A percentile compares a stretch with the other conserved stretches of the same genome.
Conservation (phyloP, 2,797 vertebrate genomes). For the Pangasius djambal region DNA sequence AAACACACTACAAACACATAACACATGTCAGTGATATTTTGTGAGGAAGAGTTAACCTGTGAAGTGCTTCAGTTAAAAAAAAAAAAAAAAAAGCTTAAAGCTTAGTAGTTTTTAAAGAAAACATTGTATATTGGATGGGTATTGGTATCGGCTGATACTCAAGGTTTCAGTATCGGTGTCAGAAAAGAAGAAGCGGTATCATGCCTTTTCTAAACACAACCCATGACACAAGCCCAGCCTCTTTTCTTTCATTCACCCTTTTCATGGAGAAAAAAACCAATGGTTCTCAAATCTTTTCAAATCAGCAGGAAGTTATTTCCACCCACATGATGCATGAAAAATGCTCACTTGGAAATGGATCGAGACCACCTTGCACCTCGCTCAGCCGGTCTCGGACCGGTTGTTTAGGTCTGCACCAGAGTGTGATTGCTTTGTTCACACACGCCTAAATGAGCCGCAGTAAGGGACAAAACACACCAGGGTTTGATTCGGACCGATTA, state of each 20-base stretch:
- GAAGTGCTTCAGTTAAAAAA: neutral
- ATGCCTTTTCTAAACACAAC: neutral
- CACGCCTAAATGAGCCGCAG: neutral
- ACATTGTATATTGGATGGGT: neutral
- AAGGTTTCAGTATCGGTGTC: neutral
- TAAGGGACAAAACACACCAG: neutral
- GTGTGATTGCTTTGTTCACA: neutral
- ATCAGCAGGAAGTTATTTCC: constrained; percentile 11
- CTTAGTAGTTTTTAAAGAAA: neutral
- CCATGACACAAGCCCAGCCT: neutral
- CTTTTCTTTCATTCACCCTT: neutral
- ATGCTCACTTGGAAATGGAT: neutral
- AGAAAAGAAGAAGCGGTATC: neutral
- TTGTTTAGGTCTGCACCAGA: neutral
- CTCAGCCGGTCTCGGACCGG: no score
- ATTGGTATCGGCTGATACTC: neutral
- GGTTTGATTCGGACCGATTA: neutral
- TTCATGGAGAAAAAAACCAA: neutral
- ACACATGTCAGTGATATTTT: neutral
- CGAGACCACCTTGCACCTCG: neutral
- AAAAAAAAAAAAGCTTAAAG: neutral
- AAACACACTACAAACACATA: neutral
- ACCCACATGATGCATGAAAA: neutral
- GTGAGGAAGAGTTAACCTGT: neutral
- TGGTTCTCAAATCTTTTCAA: neutral